Evolutionary conservation across 2,888 invertebrate genomes (phyloP).

Genomic region (Troides oblongomaculatus): DNA sequence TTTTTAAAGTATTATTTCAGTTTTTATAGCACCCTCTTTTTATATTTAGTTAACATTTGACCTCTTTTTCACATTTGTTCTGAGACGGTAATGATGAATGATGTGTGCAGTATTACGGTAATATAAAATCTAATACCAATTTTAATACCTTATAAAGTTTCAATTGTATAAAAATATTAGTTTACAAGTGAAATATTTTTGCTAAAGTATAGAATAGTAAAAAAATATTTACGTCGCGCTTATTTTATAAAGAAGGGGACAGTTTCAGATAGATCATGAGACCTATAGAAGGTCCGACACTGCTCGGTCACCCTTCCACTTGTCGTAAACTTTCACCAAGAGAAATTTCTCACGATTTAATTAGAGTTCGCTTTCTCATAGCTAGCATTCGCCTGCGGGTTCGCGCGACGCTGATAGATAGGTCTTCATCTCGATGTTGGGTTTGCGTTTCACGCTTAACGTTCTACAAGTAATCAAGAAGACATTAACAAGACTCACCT

Average conservation of each 20-base stretch:
- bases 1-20: background rate
- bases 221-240: background rate
- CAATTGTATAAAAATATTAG: background rate
- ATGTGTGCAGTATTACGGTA: background rate
- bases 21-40: background rate
- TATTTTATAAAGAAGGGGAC: slow-evolving; percentile 7
- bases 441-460: background rate
- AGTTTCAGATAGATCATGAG: slow-evolving; percentile 17
- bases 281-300: slow-evolving; percentile 23
- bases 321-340: slow-evolving; percentile 31
- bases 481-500: slow-evolving; percentile 8
- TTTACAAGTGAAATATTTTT: background rate
- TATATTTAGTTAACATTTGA: background rate
- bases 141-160: background rate
- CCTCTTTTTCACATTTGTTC: background rate
- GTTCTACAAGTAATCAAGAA: slow-evolving; percentile 13
- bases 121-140: background rate
- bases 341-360: slow-evolving; percentile 33
- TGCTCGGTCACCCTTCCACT: slow-evolving; percentile 29
- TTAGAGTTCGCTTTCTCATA: slow-evolving; percentile 31
- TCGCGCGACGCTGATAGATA: background rate
- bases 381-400: slow-evolving; percentile 17
- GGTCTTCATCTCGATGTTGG: slow-evolving; percentile 15
- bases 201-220: background rate
- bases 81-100: background rate